Conservation (phyloP, 2,797 vertebrate species). For the Cuniculus paca region DNA sequence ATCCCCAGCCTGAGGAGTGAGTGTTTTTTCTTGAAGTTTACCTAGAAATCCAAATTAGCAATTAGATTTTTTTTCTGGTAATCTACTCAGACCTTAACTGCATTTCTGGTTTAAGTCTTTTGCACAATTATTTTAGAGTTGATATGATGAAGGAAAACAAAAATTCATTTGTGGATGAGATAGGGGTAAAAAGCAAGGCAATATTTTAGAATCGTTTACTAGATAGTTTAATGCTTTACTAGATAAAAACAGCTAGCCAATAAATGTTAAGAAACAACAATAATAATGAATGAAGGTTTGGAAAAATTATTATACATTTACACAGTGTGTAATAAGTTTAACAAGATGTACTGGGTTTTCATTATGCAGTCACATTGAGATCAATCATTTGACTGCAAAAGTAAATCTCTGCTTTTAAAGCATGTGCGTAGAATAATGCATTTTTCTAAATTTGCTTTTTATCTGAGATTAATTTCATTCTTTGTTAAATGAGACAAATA, state of each 20-base stretch:
- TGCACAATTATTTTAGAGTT: conserved; percentile 79
- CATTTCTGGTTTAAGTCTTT: conserved; percentile 81
- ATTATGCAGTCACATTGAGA: background rate
- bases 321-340: background rate
- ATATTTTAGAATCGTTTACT: conserved; percentile 74
- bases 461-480: background rate
- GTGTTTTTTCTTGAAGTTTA: conserved; percentile 77
- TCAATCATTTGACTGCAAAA: conserved; percentile 1
- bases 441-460: background rate
- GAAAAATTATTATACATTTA: background rate
- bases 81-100: conserved; percentile 78
- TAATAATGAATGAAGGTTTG: background rate
- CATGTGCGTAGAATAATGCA: background rate
- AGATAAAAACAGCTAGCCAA: background rate
- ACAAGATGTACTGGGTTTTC: background rate
- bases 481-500: conserved; percentile 22
- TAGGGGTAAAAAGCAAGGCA: conserved; percentile 65
- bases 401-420: background rate
- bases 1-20: background rate
- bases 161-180: background rate
- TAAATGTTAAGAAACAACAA: conserved; percentile 44
- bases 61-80: conserved; percentile 65
- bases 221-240: conserved; percentile 42
- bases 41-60: conserved; percentile 74
- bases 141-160: conserved; percentile 69